Evolutionary conservation across 1,140 invertebrate genomes (phyloP), one percentile per base, ranked within the genome.

Genomic region (Drosophila arizonae): DNA sequence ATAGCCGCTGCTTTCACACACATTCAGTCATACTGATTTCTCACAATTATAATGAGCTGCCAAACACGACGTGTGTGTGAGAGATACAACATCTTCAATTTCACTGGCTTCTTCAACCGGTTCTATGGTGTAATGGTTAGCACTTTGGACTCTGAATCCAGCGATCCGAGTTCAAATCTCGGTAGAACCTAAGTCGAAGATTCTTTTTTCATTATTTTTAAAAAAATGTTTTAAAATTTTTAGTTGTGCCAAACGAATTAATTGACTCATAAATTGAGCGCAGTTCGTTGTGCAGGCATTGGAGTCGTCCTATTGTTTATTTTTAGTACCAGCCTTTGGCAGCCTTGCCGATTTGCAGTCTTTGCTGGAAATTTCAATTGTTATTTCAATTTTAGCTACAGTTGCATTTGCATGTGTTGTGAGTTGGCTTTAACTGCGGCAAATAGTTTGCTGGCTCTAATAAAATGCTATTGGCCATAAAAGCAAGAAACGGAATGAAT

Each of bases 101-200:
- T 15, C 6, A 17, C 13, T 13, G 15, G 0, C 0, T 0, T 1
- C 4, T 10, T 9, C 33, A 73, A 50, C 43, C 43, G 90, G 90
- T 95, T 94, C 95, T 94, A 95, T 96, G 95, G 95, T 96, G 95
- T 96, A 96, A 96, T 95, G 96, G 95, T 96, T 95, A 96, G 95
- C 95, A 96, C 95, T 96, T 95, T 96, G 95, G 95, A 96, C 95
- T 96, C 94, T 96, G 95, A 96, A 96, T 96, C 95, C 95, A 96
- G 95, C 95, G 95, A 96, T 96, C 95, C 95, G 95, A 95, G 95
- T 95, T 95, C 95, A 95, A 95, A 94, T 95, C 95, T 95, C 95
- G 95, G 95, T 95, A 94, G 95, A 94, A 95, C 95, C 95, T 95
- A 48, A 48, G 6, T 30, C 0, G 24, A 21, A 11, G 2, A 6